Base-by-base conservation (phyloP, 2,888 invertebrate genomes). In the Eurytoma californica region DNA sequence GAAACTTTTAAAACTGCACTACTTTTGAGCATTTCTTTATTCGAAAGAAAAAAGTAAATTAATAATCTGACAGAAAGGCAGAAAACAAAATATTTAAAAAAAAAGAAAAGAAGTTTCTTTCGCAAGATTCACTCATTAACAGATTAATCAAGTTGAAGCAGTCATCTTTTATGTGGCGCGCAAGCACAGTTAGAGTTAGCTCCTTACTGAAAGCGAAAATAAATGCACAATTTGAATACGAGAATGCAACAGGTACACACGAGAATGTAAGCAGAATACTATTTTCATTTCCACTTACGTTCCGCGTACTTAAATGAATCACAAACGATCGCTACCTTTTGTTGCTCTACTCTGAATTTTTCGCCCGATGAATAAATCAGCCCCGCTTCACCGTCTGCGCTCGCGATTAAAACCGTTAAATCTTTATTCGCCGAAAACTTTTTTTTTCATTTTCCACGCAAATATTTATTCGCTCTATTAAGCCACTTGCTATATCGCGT, bases 141-240 rank as follows among this genome's bases (percentile, higher is more conserved):
- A 39, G 39, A 39, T 39, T 39, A 39, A 39, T 39, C 39, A 39
- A 39, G 67, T 57, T 68, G 49, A n/a, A 76, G 75, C 68, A 72
- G 61, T 7, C 57, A 76, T 65, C 70, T 24, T 75, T 75, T 76
- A 57, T 57, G 13, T 47, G 9, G 1, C 39, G 16, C 39, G 18
- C 24, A n/a, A n/a, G 39, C 24, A n/a, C 63, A 39, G 39, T 72
- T 76, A 70, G 53, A 39, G 39, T 72, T 76, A 70, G 53, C 39
- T 72, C 12, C 49, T 77, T 65, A 28, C 30, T 16, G 55, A 67
- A 53, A 18, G 51, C 20, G 67, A 70, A 79, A 79, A 75, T 69
- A 72, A 75, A 77, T 65, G 69, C 77, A 77, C 72, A 51, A 79
- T 82, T 80, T 79, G 77, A 80, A 72, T 78, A 73, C 76, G 73